Base-by-base conservation (phyloP, 2,797 vertebrate genomes). In the Sebastes kiyomatsui region DNA sequence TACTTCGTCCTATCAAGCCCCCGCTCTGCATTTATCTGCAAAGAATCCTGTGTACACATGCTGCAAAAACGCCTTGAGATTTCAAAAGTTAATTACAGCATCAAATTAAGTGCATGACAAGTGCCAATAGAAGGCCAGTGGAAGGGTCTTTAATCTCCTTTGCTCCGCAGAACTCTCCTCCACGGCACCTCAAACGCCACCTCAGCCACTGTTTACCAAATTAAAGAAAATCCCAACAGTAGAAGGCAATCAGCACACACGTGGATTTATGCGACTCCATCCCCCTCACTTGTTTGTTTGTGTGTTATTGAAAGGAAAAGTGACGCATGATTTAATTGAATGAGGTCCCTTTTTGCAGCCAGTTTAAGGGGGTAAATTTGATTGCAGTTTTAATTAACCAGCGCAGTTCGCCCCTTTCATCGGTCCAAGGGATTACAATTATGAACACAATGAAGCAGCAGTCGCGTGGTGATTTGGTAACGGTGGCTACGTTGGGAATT, bases 321-420 rank as follows among this genome's bases (percentile, higher is more conserved):
- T 78, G 84, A 90, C 82, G 90, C 86, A 80, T 90, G 92, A 93
- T 88, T 95, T 94, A 95, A 94, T 93, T 93, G 92, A 94, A 93
- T 81, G 85, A 77, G 87, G 89, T 92, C 89, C 87, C 86, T 85
- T 93, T 93, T 89, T 92, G 85, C 90, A 87, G 83, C 84, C 81
- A 90, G 90, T 94, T 94, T 92, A 93, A 93, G 89, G 84, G 82
- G 82, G 83, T 88, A 89, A 88, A 94, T 94, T 93, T 95, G 94
- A 95, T 95, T 96, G 94, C 82, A 28, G 82, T 94, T 96, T 96
- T 95, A 96, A 96, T 96, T 96, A 96, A 94, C 84, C 89, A 85
- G 90, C 93, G 82, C 75, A 88, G 94, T 94, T 89, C 80, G 77
- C 82, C 92, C 87, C 91, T 95, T 96, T 96, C 91, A 94, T 90